Evolutionary conservation across 2,113 vertebrate genomes (phyloP).

Genomic region (Alethe castanea): DNA sequence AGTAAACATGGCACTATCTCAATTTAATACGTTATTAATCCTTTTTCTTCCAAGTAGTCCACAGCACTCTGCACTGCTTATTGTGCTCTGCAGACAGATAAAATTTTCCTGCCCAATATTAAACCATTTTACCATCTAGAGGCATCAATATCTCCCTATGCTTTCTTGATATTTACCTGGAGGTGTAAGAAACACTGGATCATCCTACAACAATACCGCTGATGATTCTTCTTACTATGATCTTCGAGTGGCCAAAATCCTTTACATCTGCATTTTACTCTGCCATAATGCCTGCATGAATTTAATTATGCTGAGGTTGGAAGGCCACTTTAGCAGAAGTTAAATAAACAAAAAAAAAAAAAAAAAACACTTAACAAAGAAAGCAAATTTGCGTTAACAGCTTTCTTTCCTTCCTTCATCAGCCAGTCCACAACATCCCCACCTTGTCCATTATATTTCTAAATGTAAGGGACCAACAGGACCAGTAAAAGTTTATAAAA

Average conservation of each 20-base stretch:
- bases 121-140: neutral
- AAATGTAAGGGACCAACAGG: neutral
- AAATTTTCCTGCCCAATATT: neutral
- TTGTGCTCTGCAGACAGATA: neutral
- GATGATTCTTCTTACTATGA: neutral
- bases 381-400: neutral
- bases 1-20: neutral
- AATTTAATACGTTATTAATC: neutral
- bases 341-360: neutral
- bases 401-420: neutral
- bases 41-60: neutral
- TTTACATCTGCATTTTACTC: neutral
- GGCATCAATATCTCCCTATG: neutral
- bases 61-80: neutral
- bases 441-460: neutral
- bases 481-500: neutral
- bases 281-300: neutral
- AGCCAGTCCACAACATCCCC: neutral
- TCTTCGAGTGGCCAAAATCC: neutral
- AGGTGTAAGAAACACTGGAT: neutral
- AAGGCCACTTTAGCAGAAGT: neutral
- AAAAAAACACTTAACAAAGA: no score
- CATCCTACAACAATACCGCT: neutral
- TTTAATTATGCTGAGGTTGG: neutral
- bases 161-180: neutral